Base-by-base conservation (phyloP, 2,113 vertebrate species). In the Myrmophylax atrothorax region DNA sequence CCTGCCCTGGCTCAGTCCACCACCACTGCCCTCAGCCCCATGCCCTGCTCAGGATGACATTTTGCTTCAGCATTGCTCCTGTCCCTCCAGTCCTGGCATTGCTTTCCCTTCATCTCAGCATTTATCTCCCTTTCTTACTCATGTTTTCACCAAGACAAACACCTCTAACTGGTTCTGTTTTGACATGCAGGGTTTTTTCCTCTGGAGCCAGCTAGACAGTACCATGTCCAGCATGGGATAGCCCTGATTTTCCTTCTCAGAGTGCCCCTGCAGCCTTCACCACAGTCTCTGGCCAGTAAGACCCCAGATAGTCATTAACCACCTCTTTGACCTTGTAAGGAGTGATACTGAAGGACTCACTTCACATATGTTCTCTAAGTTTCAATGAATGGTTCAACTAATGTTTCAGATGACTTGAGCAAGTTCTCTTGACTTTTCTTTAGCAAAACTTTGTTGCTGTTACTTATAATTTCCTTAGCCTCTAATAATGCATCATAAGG, bases 181-280 rank as follows among this genome's bases (percentile, higher is more conserved):
- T 25, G 55, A 19, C 8, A 3, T 55, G 53, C 19, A 22, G 0
- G 1, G 13, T 52, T 72, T 56, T 49, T 11, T 25, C 37, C 40
- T 44, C 56, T 38, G 24, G 25, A 63, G 12, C 33, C 44, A 59
- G 40, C 12, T 50, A 28, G 23, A 50, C 44, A 12, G 3, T 1
- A 10, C 31, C 14, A 31, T 14, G 7, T 37, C 38, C 1, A 2
- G 37, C 14, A 47, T 1, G 0, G 31, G 55, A 33, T 22, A 33
- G 55, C 33, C 55, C 55, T 33, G 55, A 33, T 31, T 14, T 53
- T 29, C n/a, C 52, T 52, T 23, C 26, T n/a, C 26, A n/a, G 26
- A 44, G 58, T 15, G 3, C 20, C 47, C 31, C 58, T 37, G 47
- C 23, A 78, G 79, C 62, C 37, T 37, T 52, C 19, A 6, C n/a